Conservation (phyloP, 2,797 vertebrate genomes). For the Euphonia xanthogaster region DNA sequence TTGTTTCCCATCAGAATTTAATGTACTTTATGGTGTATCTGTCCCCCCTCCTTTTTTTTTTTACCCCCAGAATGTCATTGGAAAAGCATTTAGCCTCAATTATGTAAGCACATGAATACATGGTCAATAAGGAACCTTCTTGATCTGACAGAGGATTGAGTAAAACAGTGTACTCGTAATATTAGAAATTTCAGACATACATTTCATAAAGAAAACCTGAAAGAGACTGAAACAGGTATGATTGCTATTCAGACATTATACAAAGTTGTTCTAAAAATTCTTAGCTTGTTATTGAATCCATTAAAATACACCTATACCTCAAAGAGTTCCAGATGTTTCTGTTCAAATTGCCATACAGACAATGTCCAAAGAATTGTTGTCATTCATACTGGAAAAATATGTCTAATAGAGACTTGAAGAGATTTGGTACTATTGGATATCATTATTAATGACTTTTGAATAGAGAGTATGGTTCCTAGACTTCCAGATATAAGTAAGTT, state of each 20-base stretch:
- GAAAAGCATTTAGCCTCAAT: background rate
- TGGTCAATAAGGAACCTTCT: background rate
- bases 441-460: background rate
- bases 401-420: background rate
- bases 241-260: background rate
- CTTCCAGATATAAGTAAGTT: background rate
- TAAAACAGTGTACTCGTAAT: background rate
- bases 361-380: background rate
- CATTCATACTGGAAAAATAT: background rate
- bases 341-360: background rate
- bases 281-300: background rate
- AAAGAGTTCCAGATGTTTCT: background rate
- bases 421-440: background rate
- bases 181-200: background rate
- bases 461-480: background rate
- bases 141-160: background rate
- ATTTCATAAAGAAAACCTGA: background rate
- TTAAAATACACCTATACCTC: background rate
- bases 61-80: background rate
- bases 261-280: background rate
- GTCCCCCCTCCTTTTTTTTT: fast-evolving
- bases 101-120: background rate
- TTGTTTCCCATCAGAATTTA: background rate
- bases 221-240: background rate
- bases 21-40: background rate